Evolutionary conservation across 2,113 vertebrate genomes (phyloP), one percentile per base, ranked within the genome.

Genomic region (Thamnaconus septentrionalis): DNA sequence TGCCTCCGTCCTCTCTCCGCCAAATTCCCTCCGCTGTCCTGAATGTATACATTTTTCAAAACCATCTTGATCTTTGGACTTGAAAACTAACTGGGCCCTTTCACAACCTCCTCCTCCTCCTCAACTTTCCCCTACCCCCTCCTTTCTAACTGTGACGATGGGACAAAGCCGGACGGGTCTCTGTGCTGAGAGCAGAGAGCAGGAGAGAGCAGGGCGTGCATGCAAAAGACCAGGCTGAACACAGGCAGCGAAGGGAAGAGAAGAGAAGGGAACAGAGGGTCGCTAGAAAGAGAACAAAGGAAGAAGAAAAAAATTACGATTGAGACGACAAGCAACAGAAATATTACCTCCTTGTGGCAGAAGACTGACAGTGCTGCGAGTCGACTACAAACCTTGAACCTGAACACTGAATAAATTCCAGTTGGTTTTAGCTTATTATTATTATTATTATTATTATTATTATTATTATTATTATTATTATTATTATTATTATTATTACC

Each of bases 211-310:
- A 74, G 78, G 82, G 68, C 53, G 83, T 85, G 85, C 81, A 85
- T 87, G 85, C 81, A 85, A 88, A 88, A 80, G 74, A 90, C 82
- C 18, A 31, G 18, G 76, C 75, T 85, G 85, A 88, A 82, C 80
- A 81, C 18, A 79, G 73, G 53, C 66, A 73, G 57, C 52, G 69
- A 51, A 77, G 50, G 18, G 39, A 73, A 77, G 73, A 66, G 63
- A 70, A 47, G 49, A 69, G 61, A 67, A 18, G 6, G 1, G 55
- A n/a, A 52, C 11, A 52, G 18, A 51, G 53, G 59, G 61, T 45
- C 72, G 73, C 66, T 71, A 76, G 64, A 58, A 71, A 12, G 8
- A 49, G 11, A 4, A 3, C 11, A 3, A 12, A 53, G 51, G 7
- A 53, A 53, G 18, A 31, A 31, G 18, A 31, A 31, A 31, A 43